Percentiles rank a stretch among this genome's conserved stretches.
Conservation (phyloP, 2,797 vertebrate genomes). For the Peromyscus eremicus region DNA sequence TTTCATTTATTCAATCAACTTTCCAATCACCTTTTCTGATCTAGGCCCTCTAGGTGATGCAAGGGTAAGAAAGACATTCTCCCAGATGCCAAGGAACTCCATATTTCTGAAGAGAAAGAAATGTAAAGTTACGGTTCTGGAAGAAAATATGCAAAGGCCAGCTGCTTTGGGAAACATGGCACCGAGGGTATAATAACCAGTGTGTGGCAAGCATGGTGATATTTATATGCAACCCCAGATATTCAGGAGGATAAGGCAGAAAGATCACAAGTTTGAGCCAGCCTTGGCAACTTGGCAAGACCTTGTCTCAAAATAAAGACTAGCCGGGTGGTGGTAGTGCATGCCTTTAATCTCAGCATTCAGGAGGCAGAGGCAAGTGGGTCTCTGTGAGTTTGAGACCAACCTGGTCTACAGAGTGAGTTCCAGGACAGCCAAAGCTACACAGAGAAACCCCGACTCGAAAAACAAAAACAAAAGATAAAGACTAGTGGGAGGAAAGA, state of each 20-base stretch:
- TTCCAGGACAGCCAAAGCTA: too few species aligned
- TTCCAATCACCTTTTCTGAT: constrained; percentile 10
- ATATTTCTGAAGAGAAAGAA: constrained; percentile 13
- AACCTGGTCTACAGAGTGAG: too few species aligned
- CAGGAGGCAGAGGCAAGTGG: too few species aligned
- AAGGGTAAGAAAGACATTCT: constrained; percentile 34
- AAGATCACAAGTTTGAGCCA: not conserved
- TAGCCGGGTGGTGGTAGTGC: not conserved
- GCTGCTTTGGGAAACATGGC: constrained; percentile 37
- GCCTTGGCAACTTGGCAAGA: not conserved
- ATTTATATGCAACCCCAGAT: not conserved
- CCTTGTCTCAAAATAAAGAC: not conserved
- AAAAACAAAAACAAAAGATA: not conserved
- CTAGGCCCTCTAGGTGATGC: not conserved
- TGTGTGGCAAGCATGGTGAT: not conserved
- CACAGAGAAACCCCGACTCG: too few species aligned
- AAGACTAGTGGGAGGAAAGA: not conserved
- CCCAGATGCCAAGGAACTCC: not conserved
- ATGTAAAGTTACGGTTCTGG: not conserved
- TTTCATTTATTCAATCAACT: constrained; percentile 34
- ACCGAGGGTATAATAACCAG: not conserved
- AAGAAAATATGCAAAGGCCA: constrained; percentile 8
- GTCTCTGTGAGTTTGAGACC: too few species aligned
- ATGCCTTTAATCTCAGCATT: too few species aligned
- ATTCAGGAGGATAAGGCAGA: not conserved